Base-by-base conservation (phyloP, 2,888 invertebrate genomes). In the Xanthorhoe spadicearia region DNA sequence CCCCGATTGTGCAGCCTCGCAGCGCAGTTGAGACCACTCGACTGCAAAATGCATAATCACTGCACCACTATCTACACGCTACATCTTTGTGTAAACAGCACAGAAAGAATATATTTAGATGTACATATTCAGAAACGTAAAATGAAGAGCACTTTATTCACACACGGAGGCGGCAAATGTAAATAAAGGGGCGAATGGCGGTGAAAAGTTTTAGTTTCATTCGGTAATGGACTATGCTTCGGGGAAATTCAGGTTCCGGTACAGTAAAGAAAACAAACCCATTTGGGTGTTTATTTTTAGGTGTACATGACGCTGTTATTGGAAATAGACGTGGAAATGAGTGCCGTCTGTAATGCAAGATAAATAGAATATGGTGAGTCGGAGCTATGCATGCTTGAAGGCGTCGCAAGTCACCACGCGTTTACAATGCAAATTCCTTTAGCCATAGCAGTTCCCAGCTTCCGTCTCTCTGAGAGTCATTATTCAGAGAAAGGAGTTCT, bases 1-100 rank as follows among this genome's bases (percentile, higher is more conserved):
- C 87, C 85, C 80, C 75, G 74, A 77, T 75, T 76, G 38, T 43
- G 78, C 59, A 59, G 57, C 32, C 23, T 60, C 80, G 77, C 70
- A 63, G 75, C 80, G 76, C 38, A 43, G 68, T 68, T 58, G 75
- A 80, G 83, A 80, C 86, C 86, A 86, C 87, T 90, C 89, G 79
- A 86, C 86, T 88, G 85, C 84, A 84, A 89, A 89, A 81, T 78
- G 86, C 80, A 88, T 88, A 89, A 91, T 90, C 88, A 89, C 85
- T 83, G 84, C 82, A 83, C 69, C 61, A 68, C 68, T 72, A 72
- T 71, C 72, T 74, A 48, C 84, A 84, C 84, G 78, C 75, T 73
- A 80, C 78, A 86, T 85, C 87, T 83, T 84, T 87, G 82, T 83
- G 79, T 85, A 83, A 85, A 89, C 79, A 83, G 78, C 59, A 70